Percentiles rank a stretch among this genome's conserved stretches.
These are phyloP conservation scores for Elaphurus davidianus DNA, from an alignment of 2,113 vertebrate species.

Conservation along the genomic window DNA sequence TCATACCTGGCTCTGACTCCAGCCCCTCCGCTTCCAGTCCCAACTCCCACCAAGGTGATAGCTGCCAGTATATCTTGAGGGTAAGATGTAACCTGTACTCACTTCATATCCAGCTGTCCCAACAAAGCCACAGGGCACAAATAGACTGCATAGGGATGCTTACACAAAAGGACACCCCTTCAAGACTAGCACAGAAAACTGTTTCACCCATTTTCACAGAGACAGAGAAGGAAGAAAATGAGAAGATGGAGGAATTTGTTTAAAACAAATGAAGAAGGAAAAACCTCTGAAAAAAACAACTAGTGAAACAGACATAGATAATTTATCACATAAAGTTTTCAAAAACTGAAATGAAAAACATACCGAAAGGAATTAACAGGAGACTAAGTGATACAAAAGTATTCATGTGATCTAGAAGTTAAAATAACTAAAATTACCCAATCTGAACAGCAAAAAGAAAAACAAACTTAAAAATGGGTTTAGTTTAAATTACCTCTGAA, in stretches of 20 bases:
- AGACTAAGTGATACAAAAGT: not conserved
- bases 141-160: not conserved
- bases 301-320: not conserved
- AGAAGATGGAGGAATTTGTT: not conserved
- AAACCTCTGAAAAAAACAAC: not conserved
- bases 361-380: not conserved
- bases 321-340: not conserved
- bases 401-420: not conserved
- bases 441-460: not conserved
- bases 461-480: not conserved
- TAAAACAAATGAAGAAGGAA: not conserved
- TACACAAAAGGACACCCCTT: not conserved
- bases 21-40: not conserved
- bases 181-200: not conserved
- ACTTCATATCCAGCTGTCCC: not conserved
- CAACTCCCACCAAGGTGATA: not conserved
- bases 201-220: not conserved
- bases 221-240: not conserved
- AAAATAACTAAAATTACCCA: not conserved
- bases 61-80: not conserved
- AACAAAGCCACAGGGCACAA: not conserved
- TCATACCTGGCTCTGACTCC: not conserved
- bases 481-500: not conserved
- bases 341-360: not conserved
- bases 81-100: not conserved